phyloP scores from a whole-genome alignment of 1,140 invertebrate species.

The Glomeris maerens region DNA sequence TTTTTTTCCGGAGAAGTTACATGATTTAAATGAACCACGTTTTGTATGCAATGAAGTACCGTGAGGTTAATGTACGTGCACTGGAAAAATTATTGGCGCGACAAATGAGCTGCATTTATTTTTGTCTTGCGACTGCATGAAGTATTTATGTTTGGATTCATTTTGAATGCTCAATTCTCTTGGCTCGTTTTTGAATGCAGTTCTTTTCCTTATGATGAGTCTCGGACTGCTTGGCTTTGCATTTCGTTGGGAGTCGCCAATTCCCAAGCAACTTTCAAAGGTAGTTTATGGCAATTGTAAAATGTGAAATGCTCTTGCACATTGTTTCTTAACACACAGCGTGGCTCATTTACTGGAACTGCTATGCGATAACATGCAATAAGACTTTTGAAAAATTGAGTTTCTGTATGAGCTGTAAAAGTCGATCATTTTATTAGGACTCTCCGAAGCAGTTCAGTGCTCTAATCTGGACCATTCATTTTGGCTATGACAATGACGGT shows the following conservation, averaged over 20 bases:
- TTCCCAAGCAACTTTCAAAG: not conserved
- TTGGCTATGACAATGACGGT: conserved; percentile 34
- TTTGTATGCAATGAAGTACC: too few species aligned
- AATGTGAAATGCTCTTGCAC: too few species aligned
- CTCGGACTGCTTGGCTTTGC: conserved; percentile 20
- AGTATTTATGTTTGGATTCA: conserved; percentile 1
- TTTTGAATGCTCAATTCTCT: too few species aligned
- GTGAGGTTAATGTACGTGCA: too few species aligned
- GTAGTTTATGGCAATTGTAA: too few species aligned
- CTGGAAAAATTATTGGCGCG: too few species aligned
- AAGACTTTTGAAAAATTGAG: not conserved
- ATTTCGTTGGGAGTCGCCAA: not conserved
- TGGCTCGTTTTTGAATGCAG: conserved; percentile 1
- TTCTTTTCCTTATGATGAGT: conserved; percentile 15
- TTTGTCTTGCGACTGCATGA: conserved; percentile 5
- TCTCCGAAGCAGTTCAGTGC: conserved; percentile 22
- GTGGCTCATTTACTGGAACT: not conserved
- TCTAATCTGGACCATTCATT: conserved; percentile 33
- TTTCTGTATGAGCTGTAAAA: not conserved
- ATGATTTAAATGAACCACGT: too few species aligned
- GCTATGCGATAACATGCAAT: not conserved
- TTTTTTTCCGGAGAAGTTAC: too few species aligned
- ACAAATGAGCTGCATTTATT: too few species aligned
- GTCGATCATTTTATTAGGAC: not conserved
- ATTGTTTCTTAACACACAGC: too few species aligned